Conservation (phyloP, 1,140 invertebrate genomes). For the Agrypnia vestita region DNA sequence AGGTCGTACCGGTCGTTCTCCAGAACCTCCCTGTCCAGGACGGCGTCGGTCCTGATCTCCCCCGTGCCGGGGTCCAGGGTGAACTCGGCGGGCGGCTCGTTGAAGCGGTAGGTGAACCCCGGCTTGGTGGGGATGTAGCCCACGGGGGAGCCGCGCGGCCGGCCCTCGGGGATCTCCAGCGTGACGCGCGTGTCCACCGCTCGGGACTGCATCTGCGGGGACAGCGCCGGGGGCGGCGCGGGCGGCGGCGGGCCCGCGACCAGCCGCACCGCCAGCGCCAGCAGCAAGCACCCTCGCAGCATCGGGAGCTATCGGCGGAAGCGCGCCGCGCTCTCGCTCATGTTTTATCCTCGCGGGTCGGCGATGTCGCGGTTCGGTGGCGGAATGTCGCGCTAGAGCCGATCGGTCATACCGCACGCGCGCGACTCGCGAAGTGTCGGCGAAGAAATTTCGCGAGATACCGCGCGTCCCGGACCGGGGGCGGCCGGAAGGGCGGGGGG, state of each 20-base stretch:
- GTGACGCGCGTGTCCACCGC: conserved; percentile 89
- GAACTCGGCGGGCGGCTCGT: conserved; percentile 90
- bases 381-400: conserved; percentile 30
- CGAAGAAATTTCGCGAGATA: conserved; percentile 39
- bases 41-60: conserved; percentile 85
- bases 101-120: conserved; percentile 92
- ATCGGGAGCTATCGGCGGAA: conserved; percentile 64
- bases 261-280: conserved; percentile 67
- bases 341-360: conserved; percentile 23
- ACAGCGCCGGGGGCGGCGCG: conserved; percentile 37
- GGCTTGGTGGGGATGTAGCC: conserved; percentile 89
- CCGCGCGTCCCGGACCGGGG: conserved; percentile 29
- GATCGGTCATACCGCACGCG: conserved; percentile 51
- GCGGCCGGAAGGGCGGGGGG: conserved; percentile 1
- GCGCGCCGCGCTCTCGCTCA: conserved; percentile 50
- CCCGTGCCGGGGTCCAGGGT: conserved; percentile 85
- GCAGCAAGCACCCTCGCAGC: conserved; percentile 66
- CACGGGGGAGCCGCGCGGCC: conserved; percentile 85
- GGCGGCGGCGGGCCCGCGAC: conserved; percentile 64
- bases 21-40: conserved; percentile 87
- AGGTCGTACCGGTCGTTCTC: conserved; percentile 87
- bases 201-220: conserved; percentile 84
- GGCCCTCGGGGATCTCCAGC: conserved; percentile 88
- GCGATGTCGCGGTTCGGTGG: conserved; percentile 14
- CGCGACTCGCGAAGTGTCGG: conserved; percentile 20